A percentile compares a stretch with the other conserved stretches of the same genome.
Evolutionary conservation across 2,888 invertebrate genomes (phyloP).

Genomic region (Lasioglossum malachurum): DNA sequence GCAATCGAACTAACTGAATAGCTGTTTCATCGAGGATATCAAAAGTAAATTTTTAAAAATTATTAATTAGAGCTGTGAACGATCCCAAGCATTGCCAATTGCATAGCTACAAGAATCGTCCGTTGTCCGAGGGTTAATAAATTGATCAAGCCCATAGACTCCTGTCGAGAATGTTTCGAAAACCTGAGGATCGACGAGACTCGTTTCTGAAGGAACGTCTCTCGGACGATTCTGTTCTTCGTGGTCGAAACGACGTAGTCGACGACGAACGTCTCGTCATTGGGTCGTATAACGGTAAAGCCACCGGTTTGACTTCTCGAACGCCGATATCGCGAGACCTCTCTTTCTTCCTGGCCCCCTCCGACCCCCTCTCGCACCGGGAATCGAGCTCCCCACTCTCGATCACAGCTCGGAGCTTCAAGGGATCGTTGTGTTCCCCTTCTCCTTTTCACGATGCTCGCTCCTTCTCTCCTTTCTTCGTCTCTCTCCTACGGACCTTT

Average conservation of each 20-base stretch:
- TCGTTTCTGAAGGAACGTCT: background rate
- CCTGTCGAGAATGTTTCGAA: too few species aligned
- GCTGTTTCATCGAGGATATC: too few species aligned
- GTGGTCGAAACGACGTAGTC: constrained; percentile 36
- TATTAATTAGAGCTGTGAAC: too few species aligned
- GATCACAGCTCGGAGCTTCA: background rate
- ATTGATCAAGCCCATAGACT: too few species aligned
- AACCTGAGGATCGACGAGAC: background rate
- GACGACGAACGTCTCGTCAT: constrained; percentile 74
- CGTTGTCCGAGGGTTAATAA: too few species aligned
- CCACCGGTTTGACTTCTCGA: constrained; percentile 67
- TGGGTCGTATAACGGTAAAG: constrained; percentile 83
- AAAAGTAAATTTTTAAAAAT: too few species aligned
- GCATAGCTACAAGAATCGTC: too few species aligned
- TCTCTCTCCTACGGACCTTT: constrained; percentile 22
- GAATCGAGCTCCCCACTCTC: constrained; percentile 18
- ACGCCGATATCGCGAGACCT: constrained; percentile 52
- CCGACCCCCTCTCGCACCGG: background rate
- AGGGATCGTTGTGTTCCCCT: constrained; percentile 21
- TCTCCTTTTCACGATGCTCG: background rate
- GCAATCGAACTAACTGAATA: too few species aligned
- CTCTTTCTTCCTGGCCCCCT: constrained; percentile 2
- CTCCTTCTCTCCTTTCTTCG: background rate
- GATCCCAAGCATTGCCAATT: too few species aligned
- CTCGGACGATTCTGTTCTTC: background rate